Percentiles rank a stretch among this genome's conserved stretches.
These are phyloP conservation scores for Natator depressus DNA, from an alignment of 2,113 vertebrate species.

Conservation along the genomic window DNA sequence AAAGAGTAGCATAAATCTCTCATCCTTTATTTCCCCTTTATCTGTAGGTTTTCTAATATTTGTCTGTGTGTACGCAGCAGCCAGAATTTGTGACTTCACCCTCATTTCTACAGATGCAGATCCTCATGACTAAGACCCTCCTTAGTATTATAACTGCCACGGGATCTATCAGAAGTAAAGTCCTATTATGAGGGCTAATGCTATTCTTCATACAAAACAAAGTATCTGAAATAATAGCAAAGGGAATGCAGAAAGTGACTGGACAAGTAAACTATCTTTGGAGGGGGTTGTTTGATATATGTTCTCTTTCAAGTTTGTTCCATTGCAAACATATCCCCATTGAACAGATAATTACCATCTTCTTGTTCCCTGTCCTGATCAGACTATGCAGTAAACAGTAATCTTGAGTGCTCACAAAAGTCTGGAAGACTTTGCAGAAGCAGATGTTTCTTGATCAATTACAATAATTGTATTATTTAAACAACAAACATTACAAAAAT, in stretches of 20 bases:
- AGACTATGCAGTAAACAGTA: conserved; percentile 9
- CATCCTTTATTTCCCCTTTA: conserved; percentile 59
- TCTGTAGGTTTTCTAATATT: not conserved
- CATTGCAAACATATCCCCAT: not conserved
- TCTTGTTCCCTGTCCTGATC: not conserved
- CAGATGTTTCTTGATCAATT: conserved; percentile 26
- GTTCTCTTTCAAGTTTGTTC: not conserved
- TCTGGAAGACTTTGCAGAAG: not conserved
- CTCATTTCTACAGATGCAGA: conserved; percentile 36
- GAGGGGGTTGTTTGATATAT: not conserved
- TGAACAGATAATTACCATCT: conserved; percentile 12
- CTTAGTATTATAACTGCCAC: conserved; percentile 32
- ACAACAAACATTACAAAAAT: not conserved
- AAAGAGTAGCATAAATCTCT: conserved; percentile 53
- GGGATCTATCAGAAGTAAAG: conserved; percentile 35
- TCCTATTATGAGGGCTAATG: not conserved
- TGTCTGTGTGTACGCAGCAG: conserved; percentile 51
- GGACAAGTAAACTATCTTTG: not conserved
- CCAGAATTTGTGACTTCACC: conserved; percentile 37
- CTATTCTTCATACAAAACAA: not conserved
- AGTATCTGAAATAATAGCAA: conserved; percentile 12
- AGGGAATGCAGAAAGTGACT: not conserved
- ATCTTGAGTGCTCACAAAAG: not conserved
- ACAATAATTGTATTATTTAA: not conserved
- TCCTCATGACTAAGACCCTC: not conserved